phyloP scores from a whole-genome alignment of 2,113 vertebrate genomes.

The Canis aureus region DNA sequence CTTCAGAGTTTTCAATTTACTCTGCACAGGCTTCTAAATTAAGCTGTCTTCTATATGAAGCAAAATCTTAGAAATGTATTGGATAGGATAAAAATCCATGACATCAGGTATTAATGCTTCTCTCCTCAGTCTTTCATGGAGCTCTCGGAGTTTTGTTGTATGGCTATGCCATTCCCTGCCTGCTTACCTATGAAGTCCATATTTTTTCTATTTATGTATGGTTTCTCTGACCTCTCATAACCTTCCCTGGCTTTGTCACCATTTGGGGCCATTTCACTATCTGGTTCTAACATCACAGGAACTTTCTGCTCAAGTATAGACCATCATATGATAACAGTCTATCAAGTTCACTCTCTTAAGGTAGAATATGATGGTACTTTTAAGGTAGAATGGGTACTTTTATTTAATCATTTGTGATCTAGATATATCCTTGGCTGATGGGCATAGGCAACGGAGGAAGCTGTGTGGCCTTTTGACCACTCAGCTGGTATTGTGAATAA shows the following conservation, averaged over 20 bases:
- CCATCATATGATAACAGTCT: not conserved
- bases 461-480: not conserved
- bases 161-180: not conserved
- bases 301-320: not conserved
- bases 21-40: not conserved
- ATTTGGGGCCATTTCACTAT: not conserved
- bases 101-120: not conserved
- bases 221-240: not conserved
- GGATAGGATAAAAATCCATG: not conserved
- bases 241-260: not conserved
- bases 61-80: not conserved
- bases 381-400: not conserved
- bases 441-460: not conserved
- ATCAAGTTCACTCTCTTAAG: not conserved
- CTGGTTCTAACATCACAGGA: not conserved
- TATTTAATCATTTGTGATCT: not conserved
- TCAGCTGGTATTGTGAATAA: not conserved
- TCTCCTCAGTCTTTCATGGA: not conserved
- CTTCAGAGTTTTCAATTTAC: not conserved
- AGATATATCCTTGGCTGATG: not conserved
- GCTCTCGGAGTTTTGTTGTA: not conserved
- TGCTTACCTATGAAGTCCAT: not conserved
- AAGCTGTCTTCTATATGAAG: not conserved
- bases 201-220: not conserved
- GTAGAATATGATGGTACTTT: not conserved